Evolutionary conservation across 2,888 invertebrate genomes (phyloP), one percentile per base, ranked within the genome.

Genomic region (Xylota sylvarum): DNA sequence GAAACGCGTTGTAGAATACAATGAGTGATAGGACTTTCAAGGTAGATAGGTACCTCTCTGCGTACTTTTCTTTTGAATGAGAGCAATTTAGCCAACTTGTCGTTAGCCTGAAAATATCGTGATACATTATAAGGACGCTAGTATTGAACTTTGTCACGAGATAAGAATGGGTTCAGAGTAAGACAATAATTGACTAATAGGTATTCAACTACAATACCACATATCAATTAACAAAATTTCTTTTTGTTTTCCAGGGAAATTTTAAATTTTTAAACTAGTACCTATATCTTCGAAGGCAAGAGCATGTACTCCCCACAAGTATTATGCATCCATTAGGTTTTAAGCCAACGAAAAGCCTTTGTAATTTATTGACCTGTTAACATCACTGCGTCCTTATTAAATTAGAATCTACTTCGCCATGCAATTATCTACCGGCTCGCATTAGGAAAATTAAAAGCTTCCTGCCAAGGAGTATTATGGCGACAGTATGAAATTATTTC

Each of bases 361-460:
- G 72, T 86, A 86, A 86, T 86, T 86, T 86, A 86, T 86, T 86
- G 86, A 86, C 86, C 86, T 86, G 86, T 86, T 86, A 86, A 67
- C 86, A 82, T 86, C 82, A 69, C 77, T 72, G 77, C 23, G 86
- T 78, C 56, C 77, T 86, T 86, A 86, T 82, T 82, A 86, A 86
- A 86, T 86, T 78, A 86, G 77, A 86, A 82, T 82, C 86, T 82
- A 86, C 86, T 78, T 86, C 81, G 73, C 82, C 82, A 67, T 82
- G 86, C 77, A 86, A 86, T 86, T 86, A 86, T 82, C 86, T 73
- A 86, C 82, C 77, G 82, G 77, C 86, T 78, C 73, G 69, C 86
- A 86, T 86, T 86, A 86, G 82, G 86, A 86, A 86, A 86, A 86
- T 86, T 86, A 86, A 86, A 86, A 86, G 86, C 86, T 86, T 86